phyloP scores from a whole-genome alignment of 2,888 invertebrate species.

The Caenorhabditis sp. region DNA sequence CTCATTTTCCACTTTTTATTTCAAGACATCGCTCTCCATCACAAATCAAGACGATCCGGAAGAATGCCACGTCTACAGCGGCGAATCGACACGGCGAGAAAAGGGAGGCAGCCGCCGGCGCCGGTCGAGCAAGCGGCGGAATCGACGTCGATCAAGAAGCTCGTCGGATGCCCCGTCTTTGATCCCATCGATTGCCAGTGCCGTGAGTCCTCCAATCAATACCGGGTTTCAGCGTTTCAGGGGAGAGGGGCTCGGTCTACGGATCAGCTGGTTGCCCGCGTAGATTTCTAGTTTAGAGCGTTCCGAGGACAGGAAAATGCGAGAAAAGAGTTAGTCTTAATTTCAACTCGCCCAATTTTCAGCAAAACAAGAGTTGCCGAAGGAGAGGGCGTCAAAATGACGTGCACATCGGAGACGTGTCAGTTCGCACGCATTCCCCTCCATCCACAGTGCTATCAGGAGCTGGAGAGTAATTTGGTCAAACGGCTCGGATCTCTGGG shows the following conservation, averaged over 20 bases:
- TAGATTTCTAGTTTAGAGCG: no score
- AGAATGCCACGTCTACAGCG: not conserved
- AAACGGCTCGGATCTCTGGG: slow-evolving; percentile 61
- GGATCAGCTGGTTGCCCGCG: no score
- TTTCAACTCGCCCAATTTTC: not conserved
- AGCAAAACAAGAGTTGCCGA: slow-evolving; percentile 23
- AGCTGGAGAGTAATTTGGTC: slow-evolving; percentile 66
- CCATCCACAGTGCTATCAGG: slow-evolving; percentile 64
- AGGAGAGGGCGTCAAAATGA: slow-evolving; percentile 64
- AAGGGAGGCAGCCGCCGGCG: slow-evolving; percentile 6
- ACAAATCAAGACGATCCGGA: not conserved
- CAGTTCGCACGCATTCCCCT: slow-evolving; percentile 54
- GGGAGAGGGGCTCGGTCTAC: no score
- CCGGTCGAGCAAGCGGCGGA: not conserved
- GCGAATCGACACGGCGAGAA: not conserved
- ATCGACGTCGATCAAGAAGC: not conserved
- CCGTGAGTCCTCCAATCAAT: slow-evolving; percentile 13
- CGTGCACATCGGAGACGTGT: slow-evolving; percentile 67
- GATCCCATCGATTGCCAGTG: slow-evolving; percentile 53
- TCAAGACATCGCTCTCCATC: no score
- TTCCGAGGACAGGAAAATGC: no score
- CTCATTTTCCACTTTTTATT: not conserved
- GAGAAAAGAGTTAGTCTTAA: not conserved
- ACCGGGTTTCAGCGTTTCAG: no score
- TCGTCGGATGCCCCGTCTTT: slow-evolving; percentile 59